A percentile compares a stretch with the other conserved stretches of the same genome.
These are phyloP conservation scores for Coracopsis vasa DNA, from an alignment of 2,113 vertebrate genomes.

Conservation along the genomic window DNA sequence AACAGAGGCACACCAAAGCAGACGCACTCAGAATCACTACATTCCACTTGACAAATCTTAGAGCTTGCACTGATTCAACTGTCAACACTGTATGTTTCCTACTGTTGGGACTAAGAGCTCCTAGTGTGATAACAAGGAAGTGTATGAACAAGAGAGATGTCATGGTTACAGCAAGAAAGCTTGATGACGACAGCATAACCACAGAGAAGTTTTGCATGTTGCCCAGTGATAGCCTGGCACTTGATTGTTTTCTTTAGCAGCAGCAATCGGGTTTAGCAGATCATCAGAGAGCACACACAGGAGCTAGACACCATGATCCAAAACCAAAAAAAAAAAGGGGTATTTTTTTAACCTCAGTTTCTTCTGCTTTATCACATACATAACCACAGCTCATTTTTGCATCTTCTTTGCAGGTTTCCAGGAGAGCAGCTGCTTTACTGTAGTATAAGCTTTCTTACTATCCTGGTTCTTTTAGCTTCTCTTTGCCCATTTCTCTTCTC, in stretches of 20 bases:
- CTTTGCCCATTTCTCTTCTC: background rate
- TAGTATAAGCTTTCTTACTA: background rate
- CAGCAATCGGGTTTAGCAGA: background rate
- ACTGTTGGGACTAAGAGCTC: background rate
- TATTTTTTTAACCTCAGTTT: slow-evolving; percentile 43
- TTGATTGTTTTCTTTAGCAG: slow-evolving; percentile 18
- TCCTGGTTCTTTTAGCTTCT: background rate
- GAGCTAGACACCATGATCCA: background rate
- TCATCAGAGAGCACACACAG: background rate
- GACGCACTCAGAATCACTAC: background rate
- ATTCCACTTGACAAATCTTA: background rate
- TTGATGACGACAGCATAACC: background rate
- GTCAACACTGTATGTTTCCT: background rate
- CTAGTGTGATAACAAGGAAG: background rate
- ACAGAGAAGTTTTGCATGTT: background rate
- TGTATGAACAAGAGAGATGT: background rate
- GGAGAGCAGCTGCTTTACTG: background rate
- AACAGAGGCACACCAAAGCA: background rate
- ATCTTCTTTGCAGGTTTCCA: slow-evolving; percentile 34
- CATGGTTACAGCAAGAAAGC: background rate
- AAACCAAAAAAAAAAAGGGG: slow-evolving; percentile 3
- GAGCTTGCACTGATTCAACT: background rate
- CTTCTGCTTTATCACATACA: slow-evolving; percentile 39
- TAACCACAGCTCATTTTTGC: slow-evolving; percentile 22
- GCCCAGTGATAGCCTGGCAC: background rate